Evolutionary conservation across 1,140 invertebrate genomes (phyloP).

Genomic region (Pseudachorutes palmiensis): DNA sequence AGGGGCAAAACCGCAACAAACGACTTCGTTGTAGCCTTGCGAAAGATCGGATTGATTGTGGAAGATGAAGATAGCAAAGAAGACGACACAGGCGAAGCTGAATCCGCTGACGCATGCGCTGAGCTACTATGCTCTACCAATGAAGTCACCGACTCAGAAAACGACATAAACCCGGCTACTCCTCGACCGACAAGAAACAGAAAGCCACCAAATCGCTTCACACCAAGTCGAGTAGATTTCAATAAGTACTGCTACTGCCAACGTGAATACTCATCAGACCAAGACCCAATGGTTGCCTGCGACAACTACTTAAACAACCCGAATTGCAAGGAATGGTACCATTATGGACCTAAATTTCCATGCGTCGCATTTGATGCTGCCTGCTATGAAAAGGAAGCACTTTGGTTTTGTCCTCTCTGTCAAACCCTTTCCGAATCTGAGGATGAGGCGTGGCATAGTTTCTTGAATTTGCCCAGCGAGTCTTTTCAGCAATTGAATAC

Average conservation of each 20-base stretch:
- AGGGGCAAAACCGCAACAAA: too few relatives aligned
- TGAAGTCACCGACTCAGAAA: too few relatives aligned
- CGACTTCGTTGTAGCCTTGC: too few relatives aligned
- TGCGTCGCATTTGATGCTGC: background rate
- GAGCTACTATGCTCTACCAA: too few relatives aligned
- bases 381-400: background rate
- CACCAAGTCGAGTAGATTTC: background rate
- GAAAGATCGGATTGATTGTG: too few relatives aligned
- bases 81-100: too few relatives aligned
- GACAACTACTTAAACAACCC: background rate
- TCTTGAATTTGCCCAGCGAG: too few relatives aligned
- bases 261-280: background rate
- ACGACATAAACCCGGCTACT: too few relatives aligned
- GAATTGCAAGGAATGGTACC: background rate
- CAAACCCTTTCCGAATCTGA: background rate
- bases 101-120: too few relatives aligned
- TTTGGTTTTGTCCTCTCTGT: background rate
- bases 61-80: too few relatives aligned
- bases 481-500: too few relatives aligned
- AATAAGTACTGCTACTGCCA: background rate
- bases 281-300: background rate
- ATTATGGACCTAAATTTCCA: background rate
- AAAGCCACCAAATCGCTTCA: background rate
- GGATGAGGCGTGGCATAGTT: background rate
- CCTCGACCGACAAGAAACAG: background rate